phyloP scores from a whole-genome alignment of 2,888 invertebrate species.

The Tuberolachnus salignus region DNA sequence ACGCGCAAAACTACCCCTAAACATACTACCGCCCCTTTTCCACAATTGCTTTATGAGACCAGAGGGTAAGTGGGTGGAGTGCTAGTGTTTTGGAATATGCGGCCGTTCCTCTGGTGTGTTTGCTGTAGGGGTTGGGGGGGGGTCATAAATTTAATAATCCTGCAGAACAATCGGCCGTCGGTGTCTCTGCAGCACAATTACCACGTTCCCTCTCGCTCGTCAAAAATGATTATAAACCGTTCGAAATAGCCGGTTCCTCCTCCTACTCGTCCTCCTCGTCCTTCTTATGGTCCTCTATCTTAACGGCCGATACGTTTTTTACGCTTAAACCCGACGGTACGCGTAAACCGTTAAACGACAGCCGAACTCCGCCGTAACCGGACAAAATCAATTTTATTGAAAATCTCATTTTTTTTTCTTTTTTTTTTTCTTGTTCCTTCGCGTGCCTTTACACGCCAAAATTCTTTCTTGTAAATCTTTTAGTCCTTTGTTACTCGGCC shows the following conservation, averaged over 20 bases:
- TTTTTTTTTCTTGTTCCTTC: not conserved
- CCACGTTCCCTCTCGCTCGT: conserved; percentile 6
- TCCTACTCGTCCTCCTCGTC: not conserved
- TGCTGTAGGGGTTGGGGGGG: no score
- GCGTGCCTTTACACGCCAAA: no score
- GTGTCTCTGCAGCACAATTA: conserved; percentile 35
- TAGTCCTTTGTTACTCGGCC: no score
- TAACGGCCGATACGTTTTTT: no score
- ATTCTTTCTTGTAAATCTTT: no score
- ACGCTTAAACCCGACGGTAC: no score
- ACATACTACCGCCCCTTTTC: conserved; percentile 20
- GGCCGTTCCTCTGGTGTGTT: not conserved
- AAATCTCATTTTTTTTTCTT: not conserved
- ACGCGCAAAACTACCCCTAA: conserved; percentile 13
- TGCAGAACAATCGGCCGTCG: conserved; percentile 26
- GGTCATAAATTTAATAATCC: conserved; percentile 45
- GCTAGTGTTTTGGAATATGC: not conserved
- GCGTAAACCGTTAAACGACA: not conserved
- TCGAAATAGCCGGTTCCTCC: not conserved
- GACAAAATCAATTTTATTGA: no score
- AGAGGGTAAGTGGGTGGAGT: not conserved
- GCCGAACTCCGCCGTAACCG: not conserved
- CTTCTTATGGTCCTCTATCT: not conserved
- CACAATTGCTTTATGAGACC: not conserved
- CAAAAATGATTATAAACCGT: conserved; percentile 36